Base-by-base conservation (phyloP, 2,888 invertebrate species). In the Criorhina ranunculi region DNA sequence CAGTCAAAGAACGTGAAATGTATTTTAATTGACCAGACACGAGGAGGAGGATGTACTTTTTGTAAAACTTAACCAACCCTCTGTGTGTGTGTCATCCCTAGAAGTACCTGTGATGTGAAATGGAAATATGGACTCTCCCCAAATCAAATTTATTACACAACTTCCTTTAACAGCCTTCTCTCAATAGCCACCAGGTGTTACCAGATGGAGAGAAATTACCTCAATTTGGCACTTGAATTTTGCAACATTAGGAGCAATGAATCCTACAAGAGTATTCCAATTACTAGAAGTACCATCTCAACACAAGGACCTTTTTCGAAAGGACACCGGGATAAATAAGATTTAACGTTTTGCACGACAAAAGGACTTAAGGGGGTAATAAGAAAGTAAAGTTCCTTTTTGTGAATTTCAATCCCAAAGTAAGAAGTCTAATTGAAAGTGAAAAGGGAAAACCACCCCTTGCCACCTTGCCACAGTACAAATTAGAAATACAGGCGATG, bases 191-290 rank as follows among this genome's bases (percentile, higher is more conserved):
- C 62, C 85, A 85, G 85, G 80, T 80, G 85, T 44, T 44, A 24
- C 72, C 44, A 62, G 40, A 70, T 31, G 60, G 33, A 59, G 29
- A 51, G 66, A 59, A 80, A 85, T 85, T 85, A 85, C 85, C 85
- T 80, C 85, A 85, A 85, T 80, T 85, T 85, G 75, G 80, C 85
- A 85, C 75, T 85, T 69, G 85, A 85, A 49, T 85, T 80, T 80
- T 51, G 69, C 42, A 37, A 75, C 85, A 85, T 80, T 79, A 80
- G 40, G 69, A 80, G 80, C 85, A 85, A 85, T 85, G 85, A 76
- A 53, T 59, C 64, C 75, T 75, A 31, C 51, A 82, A 85, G 24
- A 24, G 85, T 85, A 85, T 85, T 85, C 69, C 85, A 85, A 85
- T 85, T 85, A 85, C 85, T 59, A 70, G 19, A 80, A 85, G 85